A percentile compares a stretch with the other conserved stretches of the same genome.
Evolutionary conservation across 1,140 invertebrate genomes (phyloP).

Genomic region (Papilio xuthus): DNA sequence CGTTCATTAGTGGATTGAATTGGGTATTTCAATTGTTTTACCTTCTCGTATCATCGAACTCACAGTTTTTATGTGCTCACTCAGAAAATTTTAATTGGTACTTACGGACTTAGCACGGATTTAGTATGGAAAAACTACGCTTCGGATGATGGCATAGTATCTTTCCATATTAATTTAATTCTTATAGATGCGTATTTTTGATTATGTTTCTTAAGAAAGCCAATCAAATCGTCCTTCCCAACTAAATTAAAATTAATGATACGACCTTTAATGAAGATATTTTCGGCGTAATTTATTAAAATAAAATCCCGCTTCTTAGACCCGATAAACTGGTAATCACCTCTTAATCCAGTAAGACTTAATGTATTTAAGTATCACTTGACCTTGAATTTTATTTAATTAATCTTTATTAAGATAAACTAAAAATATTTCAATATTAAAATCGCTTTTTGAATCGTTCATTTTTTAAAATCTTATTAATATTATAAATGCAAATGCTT

Average conservation of each 20-base stretch:
- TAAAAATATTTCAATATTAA: too few relatives aligned
- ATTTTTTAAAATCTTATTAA: too few relatives aligned
- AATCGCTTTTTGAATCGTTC: too few relatives aligned
- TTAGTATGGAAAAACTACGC: too few relatives aligned
- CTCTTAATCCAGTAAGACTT: constrained; percentile 9
- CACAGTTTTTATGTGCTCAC: background rate
- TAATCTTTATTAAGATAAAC: background rate
- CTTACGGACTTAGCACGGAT: too few relatives aligned
- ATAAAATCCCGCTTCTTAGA: background rate
- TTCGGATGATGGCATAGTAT: background rate
- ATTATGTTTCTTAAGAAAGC: background rate
- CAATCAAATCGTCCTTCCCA: background rate
- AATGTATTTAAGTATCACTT: background rate
- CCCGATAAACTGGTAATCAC: constrained; percentile 7
- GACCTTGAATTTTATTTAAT: background rate
- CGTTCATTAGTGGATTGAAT: background rate
- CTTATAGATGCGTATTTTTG: background rate
- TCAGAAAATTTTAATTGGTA: background rate
- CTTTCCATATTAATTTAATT: background rate
- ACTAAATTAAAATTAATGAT: background rate
- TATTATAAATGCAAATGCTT: too few relatives aligned
- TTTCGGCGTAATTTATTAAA: background rate
- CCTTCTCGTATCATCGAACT: background rate
- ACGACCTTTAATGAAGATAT: background rate
- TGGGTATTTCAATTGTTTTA: constrained; percentile 1